Percentiles rank a stretch among this genome's conserved stretches.
Evolutionary conservation across 2,797 vertebrate species (phyloP).

Genomic region (Myoxocephalus aenaeus): DNA sequence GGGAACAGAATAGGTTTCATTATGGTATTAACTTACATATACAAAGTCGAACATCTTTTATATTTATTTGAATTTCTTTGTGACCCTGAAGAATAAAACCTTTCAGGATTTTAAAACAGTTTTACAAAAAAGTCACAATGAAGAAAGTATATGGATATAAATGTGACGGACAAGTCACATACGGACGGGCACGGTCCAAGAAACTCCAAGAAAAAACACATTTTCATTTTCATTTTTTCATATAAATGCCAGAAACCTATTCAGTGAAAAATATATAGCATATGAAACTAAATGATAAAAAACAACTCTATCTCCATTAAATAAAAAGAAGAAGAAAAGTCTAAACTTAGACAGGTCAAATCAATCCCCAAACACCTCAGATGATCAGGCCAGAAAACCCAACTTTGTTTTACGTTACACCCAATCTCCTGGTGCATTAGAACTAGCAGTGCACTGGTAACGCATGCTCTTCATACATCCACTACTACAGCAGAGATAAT

Average conservation of each 20-base stretch:
- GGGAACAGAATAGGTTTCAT: background rate
- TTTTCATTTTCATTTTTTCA: no score
- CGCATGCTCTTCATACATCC: no score
- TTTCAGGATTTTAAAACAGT: no score
- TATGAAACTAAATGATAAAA: background rate
- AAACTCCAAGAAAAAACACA: no score
- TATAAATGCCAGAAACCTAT: background rate
- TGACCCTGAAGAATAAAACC: no score
- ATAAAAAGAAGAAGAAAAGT: background rate
- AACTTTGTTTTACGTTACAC: background rate
- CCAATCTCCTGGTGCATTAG: background rate
- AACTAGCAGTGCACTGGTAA: background rate
- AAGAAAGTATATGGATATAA: no score
- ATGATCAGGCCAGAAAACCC: background rate
- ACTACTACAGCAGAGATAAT: slow-evolving; percentile 44
- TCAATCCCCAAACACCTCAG: background rate
- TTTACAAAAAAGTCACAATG: no score
- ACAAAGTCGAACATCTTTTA: background rate
- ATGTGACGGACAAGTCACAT: no score
- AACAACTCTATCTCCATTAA: background rate
- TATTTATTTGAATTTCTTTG: background rate
- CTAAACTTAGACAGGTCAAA: background rate
- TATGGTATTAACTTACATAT: background rate
- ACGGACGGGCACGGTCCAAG: no score
- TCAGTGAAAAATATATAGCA: background rate